Evolutionary conservation across 2,888 invertebrate genomes (phyloP), one percentile per base, ranked within the genome.

Genomic region (Odontocerum albicorne): DNA sequence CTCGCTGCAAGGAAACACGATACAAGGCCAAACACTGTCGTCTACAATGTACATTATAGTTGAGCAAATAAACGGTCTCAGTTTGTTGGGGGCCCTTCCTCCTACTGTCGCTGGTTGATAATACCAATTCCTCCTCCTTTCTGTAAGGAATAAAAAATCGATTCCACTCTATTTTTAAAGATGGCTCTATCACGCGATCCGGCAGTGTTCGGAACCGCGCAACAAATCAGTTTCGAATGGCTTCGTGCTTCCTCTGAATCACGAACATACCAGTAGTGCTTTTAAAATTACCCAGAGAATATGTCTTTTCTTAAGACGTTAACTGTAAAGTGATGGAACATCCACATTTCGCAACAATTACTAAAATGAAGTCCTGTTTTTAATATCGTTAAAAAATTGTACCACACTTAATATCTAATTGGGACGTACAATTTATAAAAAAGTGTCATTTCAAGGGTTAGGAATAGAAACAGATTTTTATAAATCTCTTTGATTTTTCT

Each of bases 211-310:
- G 33, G 46, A 51, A 46, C 35, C 42, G 52, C 47, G 39, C 46
- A 45, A 57, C 57, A 57, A 57, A 57, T 57, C 57, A 57, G 53
- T 53, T 57, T 49, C 49, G 44, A 49, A 44, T 31, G 43, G 38
- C 19, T 54, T 45, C 57, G 57, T 57, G 57, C 35, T 40, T 10
- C 19, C 15, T 13, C 33, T 13, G 33, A 22, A 49, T 49, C 57
- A 54, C 57, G 57, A 57, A 57, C 49, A 8, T n/a, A n/a, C n/a
- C 35, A 8, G 32, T 45, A 31, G 45, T 32, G 40, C 42, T 50
- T 45, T 55, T 50, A 50, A 22, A 55, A 55, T 49, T 17, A 35
- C 21, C 39, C 33, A 21, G 45, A 15, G 35, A 36, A 36, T 36
- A 39, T 44, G 42, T 44, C 44, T n/a, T n/a, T n/a, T n/a, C n/a